These are phyloP conservation scores for Trematomus bernacchii DNA, from an alignment of 2,797 vertebrate genomes.

Conservation along the genomic window DNA sequence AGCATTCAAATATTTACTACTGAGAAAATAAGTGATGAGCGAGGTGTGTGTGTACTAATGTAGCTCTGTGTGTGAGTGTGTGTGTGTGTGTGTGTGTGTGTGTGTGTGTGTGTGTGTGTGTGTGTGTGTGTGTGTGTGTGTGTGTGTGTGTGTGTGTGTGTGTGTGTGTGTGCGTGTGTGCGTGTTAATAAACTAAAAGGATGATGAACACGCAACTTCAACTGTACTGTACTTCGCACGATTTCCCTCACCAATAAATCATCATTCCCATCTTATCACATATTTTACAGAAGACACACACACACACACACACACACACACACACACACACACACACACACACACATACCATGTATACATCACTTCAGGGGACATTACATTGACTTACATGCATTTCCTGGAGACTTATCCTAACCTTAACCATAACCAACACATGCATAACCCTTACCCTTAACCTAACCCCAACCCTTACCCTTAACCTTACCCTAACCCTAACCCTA, in stretches of 20 bases:
- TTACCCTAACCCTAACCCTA: too few relatives aligned
- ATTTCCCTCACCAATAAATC: conserved; percentile 36
- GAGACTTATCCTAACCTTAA: too few relatives aligned
- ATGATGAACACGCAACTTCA: conserved; percentile 27
- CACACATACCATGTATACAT: not conserved
- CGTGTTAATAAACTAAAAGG: conserved; percentile 33
- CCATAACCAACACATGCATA: too few relatives aligned
- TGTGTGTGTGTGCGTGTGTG: not conserved
- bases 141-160: not conserved
- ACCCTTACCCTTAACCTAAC: too few relatives aligned
- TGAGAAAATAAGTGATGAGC: conserved; percentile 61
- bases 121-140: not conserved
- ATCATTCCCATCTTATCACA: conserved; percentile 31
- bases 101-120: not conserved
- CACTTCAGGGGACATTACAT: too few relatives aligned
- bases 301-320: conserved; percentile 40
- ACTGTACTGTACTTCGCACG: not conserved
- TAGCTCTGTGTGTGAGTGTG: too few relatives aligned
- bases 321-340: conserved; percentile 37
- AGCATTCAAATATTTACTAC: conserved; percentile 83
- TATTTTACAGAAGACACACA: conserved; percentile 28
- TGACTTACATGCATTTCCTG: too few relatives aligned
- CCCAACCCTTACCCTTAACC: too few relatives aligned
- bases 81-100: not conserved
- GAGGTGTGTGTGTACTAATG: not conserved